Base-by-base conservation (phyloP, 2,113 vertebrate genomes). In the Tragelaphus scriptus region DNA sequence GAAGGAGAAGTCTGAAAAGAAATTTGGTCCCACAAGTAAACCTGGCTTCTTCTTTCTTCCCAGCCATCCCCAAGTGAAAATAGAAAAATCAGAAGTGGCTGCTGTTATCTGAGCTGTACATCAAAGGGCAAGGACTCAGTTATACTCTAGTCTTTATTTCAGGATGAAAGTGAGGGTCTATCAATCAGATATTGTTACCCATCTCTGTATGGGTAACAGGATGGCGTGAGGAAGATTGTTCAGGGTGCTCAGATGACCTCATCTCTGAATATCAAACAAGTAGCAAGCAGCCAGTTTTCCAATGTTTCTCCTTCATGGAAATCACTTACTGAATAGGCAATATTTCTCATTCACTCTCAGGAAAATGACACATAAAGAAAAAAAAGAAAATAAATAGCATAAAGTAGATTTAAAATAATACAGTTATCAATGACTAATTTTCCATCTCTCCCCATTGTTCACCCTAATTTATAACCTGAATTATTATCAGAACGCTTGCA, bases 1-100 rank as follows among this genome's bases (percentile, higher is more conserved):
- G 12, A 56, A 98, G 16, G 85, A 98, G 1, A 97, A 97, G 96
- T 84, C 10, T 96, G n/a, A 98, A 97, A 94, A 63, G 1, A 53
- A 95, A 63, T 80, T 58, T 96, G 2, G 14, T 93, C 6, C 95
- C 98, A 7, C 90, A 95, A 25, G 87, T 98, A 91, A 97, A 97
- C n/a, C 61, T 98, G 81, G 26, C 92, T 88, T n/a, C 97, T 51
- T 92, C 93, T 71, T 97, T 97, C 82, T 97, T 97, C 79, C 92
- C 97, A 13, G 0, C 13, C 7, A 59, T 85, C 55, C 0, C 32
- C 26, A 92, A 63, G 25, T 94, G 58, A 92, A 93, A 7, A 82
- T 9, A 82, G 26, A 47, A 96, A 91, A 89, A 10, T 40, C 40
- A 40, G 51, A 94, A 94, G 63, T 56, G 61, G 58, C 86, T 93